phyloP scores from a whole-genome alignment of 2,888 invertebrate genomes.

The Ophion costatus region DNA sequence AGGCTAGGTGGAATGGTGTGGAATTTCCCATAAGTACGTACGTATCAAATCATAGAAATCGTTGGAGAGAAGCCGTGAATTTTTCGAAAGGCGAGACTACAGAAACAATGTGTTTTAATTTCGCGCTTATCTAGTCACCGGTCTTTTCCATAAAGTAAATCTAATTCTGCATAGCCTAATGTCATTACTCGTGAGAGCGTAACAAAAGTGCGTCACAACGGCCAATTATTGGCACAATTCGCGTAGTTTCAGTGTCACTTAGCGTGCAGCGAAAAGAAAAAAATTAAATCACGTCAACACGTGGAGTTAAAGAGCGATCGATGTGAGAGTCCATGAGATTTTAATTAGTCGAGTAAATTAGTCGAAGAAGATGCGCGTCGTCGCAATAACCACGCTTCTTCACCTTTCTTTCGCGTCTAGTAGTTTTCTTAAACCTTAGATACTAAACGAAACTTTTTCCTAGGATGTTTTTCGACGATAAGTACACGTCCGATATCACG shows the following conservation, averaged over 20 bases:
- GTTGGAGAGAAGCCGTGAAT: neutral
- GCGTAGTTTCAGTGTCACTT: constrained; percentile 35
- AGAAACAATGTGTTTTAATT: constrained; percentile 46
- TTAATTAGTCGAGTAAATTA: constrained; percentile 18
- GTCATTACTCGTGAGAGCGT: neutral
- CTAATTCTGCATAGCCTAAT: neutral
- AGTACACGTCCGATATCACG: constrained; percentile 84
- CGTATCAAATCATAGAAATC: neutral
- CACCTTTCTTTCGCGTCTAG: constrained; percentile 38
- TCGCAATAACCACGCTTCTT: constrained; percentile 7
- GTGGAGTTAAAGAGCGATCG: neutral
- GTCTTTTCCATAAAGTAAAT: neutral
- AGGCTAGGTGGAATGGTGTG: no score
- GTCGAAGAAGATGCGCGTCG: constrained; percentile 5
- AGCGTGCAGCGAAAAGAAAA: constrained; percentile 2
- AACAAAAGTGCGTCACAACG: constrained; percentile 19
- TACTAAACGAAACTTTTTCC: constrained; percentile 59
- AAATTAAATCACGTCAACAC: neutral
- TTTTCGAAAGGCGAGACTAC: constrained; percentile 24
- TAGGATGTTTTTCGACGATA: constrained; percentile 81
- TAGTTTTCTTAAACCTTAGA: constrained; percentile 33
- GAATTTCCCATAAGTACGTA: neutral
- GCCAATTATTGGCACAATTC: constrained; percentile 38
- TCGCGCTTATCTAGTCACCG: constrained; percentile 39
- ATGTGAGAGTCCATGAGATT: constrained; percentile 25